Conservation (phyloP, 2,113 vertebrate genomes). For the Carassius gibelio region DNA sequence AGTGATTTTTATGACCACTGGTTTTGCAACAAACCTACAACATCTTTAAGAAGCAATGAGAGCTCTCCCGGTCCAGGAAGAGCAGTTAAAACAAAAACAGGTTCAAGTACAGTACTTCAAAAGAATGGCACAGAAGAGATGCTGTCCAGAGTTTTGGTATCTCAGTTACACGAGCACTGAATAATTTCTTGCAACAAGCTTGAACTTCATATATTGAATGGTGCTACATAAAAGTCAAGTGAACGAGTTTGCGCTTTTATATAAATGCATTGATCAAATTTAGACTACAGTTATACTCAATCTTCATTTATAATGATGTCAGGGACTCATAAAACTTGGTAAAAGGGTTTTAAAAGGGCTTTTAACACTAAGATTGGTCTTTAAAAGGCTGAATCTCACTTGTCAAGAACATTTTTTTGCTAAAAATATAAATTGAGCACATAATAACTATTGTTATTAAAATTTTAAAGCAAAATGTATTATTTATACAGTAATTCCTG, state of each 20-base stretch:
- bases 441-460: no score
- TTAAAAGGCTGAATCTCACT: constrained; percentile 8
- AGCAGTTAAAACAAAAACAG: constrained; percentile 19
- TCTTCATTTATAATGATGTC: constrained; percentile 31
- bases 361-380: not conserved
- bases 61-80: constrained; percentile 34
- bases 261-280: constrained; percentile 41
- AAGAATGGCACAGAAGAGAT: constrained; percentile 37
- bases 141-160: constrained; percentile 32
- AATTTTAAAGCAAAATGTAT: no score
- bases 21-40: constrained; percentile 72
- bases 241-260: constrained; percentile 8
- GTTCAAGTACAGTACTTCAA: constrained; percentile 44
- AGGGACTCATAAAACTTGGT: constrained; percentile 13
- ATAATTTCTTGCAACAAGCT: constrained; percentile 47
- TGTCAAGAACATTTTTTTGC: not conserved
- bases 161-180: constrained; percentile 33
- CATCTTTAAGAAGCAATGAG: constrained; percentile 55
- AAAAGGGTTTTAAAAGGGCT: not conserved
- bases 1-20: constrained; percentile 55
- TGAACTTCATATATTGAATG: constrained; percentile 39
- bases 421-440: not conserved
- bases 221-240: constrained; percentile 42
- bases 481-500: not conserved
- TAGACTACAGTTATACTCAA: constrained; percentile 15